Conservation (phyloP, 2,888 invertebrate species). For the Dyspetes luteomarginatus region DNA sequence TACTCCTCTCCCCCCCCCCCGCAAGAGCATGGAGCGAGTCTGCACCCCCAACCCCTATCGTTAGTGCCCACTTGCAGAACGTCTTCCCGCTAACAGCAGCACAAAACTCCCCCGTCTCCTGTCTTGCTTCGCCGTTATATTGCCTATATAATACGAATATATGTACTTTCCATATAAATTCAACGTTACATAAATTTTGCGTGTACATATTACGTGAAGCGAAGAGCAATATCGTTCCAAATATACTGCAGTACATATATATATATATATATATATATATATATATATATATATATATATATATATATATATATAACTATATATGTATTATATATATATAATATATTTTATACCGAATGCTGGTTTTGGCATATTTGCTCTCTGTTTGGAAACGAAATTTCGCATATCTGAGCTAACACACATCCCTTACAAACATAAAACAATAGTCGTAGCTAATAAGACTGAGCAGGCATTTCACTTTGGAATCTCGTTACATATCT, state of each 20-base stretch:
- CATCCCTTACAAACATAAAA: constrained; percentile 9
- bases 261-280: not conserved
- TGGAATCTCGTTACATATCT: too few species aligned
- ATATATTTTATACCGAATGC: not conserved
- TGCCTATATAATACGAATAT: constrained; percentile 61
- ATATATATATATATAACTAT: not conserved
- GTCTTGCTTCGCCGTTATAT: constrained; percentile 36
- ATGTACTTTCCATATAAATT: constrained; percentile 55
- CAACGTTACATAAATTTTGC: constrained; percentile 54
- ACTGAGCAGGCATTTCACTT: too few species aligned
- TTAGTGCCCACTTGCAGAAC: constrained; percentile 16
- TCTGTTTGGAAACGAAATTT: constrained; percentile 9
- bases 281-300: not conserved
- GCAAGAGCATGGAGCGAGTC: not conserved
- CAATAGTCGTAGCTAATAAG: not conserved
- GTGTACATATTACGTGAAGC: constrained; percentile 53
- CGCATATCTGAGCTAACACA: constrained; percentile 10
- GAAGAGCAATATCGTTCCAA: constrained; percentile 56
- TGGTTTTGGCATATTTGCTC: not conserved
- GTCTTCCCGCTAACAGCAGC: constrained; percentile 38
- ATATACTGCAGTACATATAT: constrained; percentile 1
- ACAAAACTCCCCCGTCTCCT: not conserved
- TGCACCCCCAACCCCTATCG: constrained; percentile 56
- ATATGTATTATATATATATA: not conserved
- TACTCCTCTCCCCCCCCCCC: constrained; percentile 61